Conservation (phyloP, 2,113 vertebrate genomes). For the Marcusenius ussheri region DNA sequence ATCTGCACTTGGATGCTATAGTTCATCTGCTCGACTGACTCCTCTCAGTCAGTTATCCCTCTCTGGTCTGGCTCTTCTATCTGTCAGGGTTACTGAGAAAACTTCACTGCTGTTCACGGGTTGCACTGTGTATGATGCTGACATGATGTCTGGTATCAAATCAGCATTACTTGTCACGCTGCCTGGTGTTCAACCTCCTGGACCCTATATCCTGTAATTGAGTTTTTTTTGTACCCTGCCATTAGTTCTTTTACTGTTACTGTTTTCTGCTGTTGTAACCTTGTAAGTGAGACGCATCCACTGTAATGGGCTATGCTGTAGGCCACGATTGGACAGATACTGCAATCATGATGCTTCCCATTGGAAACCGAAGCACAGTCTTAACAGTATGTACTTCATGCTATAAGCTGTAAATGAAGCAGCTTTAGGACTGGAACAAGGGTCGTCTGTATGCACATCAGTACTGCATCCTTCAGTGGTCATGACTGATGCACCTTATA, state of each 20-base stretch:
- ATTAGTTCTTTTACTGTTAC: background rate
- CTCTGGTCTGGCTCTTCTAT: background rate
- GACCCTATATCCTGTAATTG: background rate
- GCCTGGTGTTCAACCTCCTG: background rate
- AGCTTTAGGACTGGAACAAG: constrained; percentile 5
- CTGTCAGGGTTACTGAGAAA: constrained; percentile 1
- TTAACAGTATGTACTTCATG: background rate
- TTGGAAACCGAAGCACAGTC: background rate
- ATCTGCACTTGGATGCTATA: background rate
- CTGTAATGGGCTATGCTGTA: background rate
- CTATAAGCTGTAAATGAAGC: constrained; percentile 21
- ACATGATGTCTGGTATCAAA: background rate
- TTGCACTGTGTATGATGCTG: constrained; percentile 3
- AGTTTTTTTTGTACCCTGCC: background rate
- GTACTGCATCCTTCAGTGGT: background rate
- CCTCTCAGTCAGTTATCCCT: background rate
- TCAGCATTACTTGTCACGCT: background rate
- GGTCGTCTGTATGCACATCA: background rate
- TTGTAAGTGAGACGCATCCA: background rate
- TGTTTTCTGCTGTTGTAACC: background rate
- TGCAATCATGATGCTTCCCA: background rate
- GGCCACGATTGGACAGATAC: background rate
- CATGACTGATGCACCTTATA: background rate
- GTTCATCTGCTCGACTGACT: background rate
- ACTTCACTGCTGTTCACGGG: background rate